Base-by-base conservation (phyloP, 2,797 vertebrate genomes). In the Microcaecilia unicolor region DNA sequence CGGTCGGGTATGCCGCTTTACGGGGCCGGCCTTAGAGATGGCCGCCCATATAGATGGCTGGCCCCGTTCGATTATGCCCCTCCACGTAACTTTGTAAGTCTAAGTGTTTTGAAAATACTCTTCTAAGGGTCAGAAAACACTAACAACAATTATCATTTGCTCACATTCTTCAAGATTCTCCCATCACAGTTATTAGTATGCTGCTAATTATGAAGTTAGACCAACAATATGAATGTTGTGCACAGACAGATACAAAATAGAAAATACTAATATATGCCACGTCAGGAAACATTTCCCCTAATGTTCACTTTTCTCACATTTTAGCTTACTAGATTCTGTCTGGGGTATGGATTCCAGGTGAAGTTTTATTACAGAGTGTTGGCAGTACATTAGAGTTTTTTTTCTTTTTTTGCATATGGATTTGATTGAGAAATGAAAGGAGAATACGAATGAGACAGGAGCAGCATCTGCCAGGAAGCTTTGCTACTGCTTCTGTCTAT, bases 341-440 rank as follows among this genome's bases (percentile, higher is more conserved):
- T 48, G 51, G 52, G 64, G 69, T 64, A 63, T 73, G 68, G 55
- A 37, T 76, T 82, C 76, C 65, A 62, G 64, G 37, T 60, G 70
- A 72, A 77, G 64, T 70, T 73, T 77, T 81, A 78, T 80, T 77
- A 78, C 68, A 75, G 60, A 68, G 72, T 52, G 60, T 64, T 78
- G 74, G 74, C 73, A 74, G 70, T 51, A 61, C 65, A 68, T 72
- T 74, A 70, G 55, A n/a, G 64, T 45, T 70, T n/a, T n/a, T n/a
- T n/a, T n/a, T n/a, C n/a, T n/a, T n/a, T 69, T 57, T 70, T 77
- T 72, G 73, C 77, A 78, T 71, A 76, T 78, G 76, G 74, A 74
- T 78, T 77, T 82, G 74, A 81, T 76, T 74, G 74, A 77, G 74
- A 77, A 80, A 75, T 74, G 73, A 75, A 83, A 57, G 70, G 69